Base-by-base conservation (phyloP, 2,113 vertebrate genomes). In the Actenoides hombroni region DNA sequence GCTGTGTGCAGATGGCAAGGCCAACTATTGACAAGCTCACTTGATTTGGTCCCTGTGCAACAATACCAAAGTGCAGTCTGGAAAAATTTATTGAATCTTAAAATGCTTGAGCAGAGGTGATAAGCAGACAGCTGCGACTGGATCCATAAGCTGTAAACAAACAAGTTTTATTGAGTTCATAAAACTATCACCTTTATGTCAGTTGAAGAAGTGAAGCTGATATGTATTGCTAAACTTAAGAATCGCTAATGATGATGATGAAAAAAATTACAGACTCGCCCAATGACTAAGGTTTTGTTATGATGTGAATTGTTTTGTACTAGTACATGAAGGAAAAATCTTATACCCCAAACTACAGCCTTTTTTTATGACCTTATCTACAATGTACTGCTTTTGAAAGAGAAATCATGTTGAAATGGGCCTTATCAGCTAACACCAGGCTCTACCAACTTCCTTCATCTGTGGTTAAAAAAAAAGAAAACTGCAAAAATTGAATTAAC, bases 41-140 rank as follows among this genome's bases (percentile, higher is more conserved):
- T 88, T 77, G 83, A 49, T 93, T 84, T 70, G 70, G 90, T 94
- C 92, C n/a, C 90, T 77, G 61, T 88, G 73, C 64, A 83, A 53
- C 4, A 10, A 16, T 53, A 2, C 23, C 39, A 37, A 83, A 94
- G 67, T 61, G 83, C 31, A 40, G 37, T 37, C 31, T 83, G 68
- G 35, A 70, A 37, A 71, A 67, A 88, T 93, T 84, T 82, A 68
- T 64, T 86, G 51, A 73, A 46, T 90, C 90, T 68, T 93, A 53
- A 90, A 94, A 69, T 42, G 39, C 67, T 82, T 54, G 48, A 83
- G 29, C 11, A 61, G 74, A 85, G 46, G 44, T 54, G 49, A 90
- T 82, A 85, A 94, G 53, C 44, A 69, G 35, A 59, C 37, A 68
- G 29, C 53, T 89, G 51, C 26, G 46, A 54, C 56, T 95, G 64